phyloP scores from a whole-genome alignment of 2,888 invertebrate species.

The Syritta pipiens region DNA sequence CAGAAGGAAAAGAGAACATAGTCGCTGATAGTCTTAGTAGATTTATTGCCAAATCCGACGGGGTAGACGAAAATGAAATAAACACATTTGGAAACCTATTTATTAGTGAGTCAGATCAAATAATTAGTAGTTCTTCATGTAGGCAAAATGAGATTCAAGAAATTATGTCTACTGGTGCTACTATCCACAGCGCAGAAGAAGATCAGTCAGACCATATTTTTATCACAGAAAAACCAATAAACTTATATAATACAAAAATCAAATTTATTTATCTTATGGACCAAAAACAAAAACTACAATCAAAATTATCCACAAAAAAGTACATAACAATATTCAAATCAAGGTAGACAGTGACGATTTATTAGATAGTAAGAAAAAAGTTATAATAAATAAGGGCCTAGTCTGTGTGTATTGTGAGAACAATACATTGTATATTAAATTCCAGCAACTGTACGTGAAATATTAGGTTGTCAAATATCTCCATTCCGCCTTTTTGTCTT shows the following conservation, averaged over 20 bases:
- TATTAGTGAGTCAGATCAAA: constrained; percentile 6
- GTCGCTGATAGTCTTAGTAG: constrained; percentile 14
- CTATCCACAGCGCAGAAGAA: constrained; percentile 24
- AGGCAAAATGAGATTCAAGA: background rate
- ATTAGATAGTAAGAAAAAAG: constrained; percentile 29
- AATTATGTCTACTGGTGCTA: constrained; percentile 8
- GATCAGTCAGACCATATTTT: constrained; percentile 11
- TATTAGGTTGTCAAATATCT: too few relatives aligned
- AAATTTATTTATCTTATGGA: constrained; percentile 18
- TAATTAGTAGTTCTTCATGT: too few relatives aligned
- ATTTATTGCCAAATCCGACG: too few relatives aligned
- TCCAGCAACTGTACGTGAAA: constrained; percentile 33
- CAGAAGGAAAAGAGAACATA: constrained; percentile 10
- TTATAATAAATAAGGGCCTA: constrained; percentile 35
- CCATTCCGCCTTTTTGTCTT: too few relatives aligned
- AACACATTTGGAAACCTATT: constrained; percentile 4
- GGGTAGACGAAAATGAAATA: constrained; percentile 7
- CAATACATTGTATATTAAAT: constrained; percentile 13
- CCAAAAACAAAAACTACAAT: background rate
- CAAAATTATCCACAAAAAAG: constrained; percentile 19
- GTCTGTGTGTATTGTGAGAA: constrained; percentile 47
- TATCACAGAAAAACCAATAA: constrained; percentile 14
- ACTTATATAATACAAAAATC: constrained; percentile 27
- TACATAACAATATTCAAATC: too few relatives aligned
- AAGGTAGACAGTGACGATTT: too few relatives aligned